Conservation (phyloP, 2,797 vertebrate genomes). For the Sardinella longiceps region DNA sequence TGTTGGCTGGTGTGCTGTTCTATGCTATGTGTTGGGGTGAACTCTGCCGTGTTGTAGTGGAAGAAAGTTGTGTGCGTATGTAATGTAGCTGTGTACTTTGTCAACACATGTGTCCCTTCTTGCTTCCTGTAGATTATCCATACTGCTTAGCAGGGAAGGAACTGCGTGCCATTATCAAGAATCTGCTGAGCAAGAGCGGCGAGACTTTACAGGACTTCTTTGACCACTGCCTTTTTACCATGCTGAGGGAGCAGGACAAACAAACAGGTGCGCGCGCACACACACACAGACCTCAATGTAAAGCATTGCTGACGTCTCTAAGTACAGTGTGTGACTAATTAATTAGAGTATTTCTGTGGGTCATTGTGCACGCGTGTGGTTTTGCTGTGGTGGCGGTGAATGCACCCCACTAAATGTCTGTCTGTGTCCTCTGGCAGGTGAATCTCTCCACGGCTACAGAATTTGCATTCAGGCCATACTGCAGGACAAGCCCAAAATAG, state of each 20-base stretch:
- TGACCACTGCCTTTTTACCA: constrained; percentile 90
- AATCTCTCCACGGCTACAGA: constrained; percentile 92
- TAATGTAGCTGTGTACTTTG: not conserved
- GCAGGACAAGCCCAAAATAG: constrained; percentile 87
- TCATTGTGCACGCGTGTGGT: not conserved
- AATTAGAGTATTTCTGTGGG: not conserved
- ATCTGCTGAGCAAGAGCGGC: constrained; percentile 75
- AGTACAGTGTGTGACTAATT: not conserved
- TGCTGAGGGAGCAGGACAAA: constrained; percentile 92
- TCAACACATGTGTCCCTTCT: not conserved
- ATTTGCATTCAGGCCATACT: constrained; percentile 94
- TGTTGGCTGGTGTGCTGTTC: not conserved
- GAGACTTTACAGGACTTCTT: constrained; percentile 85
- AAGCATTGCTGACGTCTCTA: not conserved
- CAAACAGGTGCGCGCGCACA: constrained; percentile 73
- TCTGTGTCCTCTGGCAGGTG: constrained; percentile 69
- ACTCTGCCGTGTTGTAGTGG: not conserved
- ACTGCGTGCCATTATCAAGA: constrained; percentile 79
- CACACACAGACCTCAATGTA: not conserved
- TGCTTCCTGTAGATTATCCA: constrained; percentile 81
- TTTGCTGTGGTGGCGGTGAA: not conserved
- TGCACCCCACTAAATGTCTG: not conserved
- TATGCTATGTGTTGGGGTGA: too few relatives aligned
- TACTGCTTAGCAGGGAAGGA: constrained; percentile 89
- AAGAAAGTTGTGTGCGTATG: not conserved